phyloP scores from a whole-genome alignment of 1,140 invertebrate species.

The Oreohelix idahoensis region DNA sequence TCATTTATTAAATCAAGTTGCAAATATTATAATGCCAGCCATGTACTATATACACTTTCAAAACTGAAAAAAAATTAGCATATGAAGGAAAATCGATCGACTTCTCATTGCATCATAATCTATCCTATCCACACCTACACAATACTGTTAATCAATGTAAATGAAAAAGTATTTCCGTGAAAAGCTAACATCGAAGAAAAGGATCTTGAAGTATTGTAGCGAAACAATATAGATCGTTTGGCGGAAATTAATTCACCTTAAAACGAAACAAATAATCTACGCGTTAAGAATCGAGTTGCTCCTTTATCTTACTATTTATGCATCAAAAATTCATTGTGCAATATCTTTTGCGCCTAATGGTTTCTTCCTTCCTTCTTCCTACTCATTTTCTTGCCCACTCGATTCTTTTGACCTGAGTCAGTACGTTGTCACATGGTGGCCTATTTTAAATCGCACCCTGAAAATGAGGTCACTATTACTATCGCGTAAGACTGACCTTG shows the following conservation, averaged over 20 bases:
- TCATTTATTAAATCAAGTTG: too few relatives aligned
- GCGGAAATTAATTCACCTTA: too few relatives aligned
- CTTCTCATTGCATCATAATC: not conserved
- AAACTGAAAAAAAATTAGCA: not conserved
- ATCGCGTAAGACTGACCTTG: slow-evolving; percentile 7
- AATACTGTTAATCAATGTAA: too few relatives aligned
- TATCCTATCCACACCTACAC: not conserved
- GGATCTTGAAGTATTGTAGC: too few relatives aligned
- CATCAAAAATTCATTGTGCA: not conserved
- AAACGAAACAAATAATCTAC: too few relatives aligned
- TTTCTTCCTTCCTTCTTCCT: not conserved
- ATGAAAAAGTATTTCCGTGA: too few relatives aligned
- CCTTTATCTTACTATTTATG: too few relatives aligned
- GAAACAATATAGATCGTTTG: too few relatives aligned
- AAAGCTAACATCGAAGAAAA: too few relatives aligned
- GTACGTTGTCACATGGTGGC: not conserved
- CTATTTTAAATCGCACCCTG: too few relatives aligned
- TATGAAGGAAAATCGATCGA: not conserved
- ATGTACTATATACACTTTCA: not conserved
- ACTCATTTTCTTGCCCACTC: not conserved
- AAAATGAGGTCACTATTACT: not conserved
- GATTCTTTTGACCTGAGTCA: not conserved
- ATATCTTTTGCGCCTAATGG: not conserved
- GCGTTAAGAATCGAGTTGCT: too few relatives aligned
- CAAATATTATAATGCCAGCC: too few relatives aligned